Evolutionary conservation across 2,113 vertebrate species (phyloP), one percentile per base, ranked within the genome.

Genomic region (Eidolon helvum): DNA sequence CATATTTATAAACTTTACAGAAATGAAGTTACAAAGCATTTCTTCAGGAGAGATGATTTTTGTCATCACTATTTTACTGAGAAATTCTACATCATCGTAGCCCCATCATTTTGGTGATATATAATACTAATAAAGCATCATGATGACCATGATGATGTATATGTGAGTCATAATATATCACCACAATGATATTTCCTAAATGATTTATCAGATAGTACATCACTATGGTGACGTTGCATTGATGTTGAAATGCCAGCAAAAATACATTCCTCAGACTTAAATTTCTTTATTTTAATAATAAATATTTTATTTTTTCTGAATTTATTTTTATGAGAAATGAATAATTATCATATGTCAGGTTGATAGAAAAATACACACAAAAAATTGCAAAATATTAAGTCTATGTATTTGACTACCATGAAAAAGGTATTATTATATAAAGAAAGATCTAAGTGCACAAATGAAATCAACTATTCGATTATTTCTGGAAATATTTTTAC

Each of bases 71-170:
- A 55, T 93, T 95, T 96, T 94, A 95, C 86, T 5, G 35, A 89
- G 79, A 91, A 97, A 68, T 93, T 95, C 91, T 92, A 87, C 72
- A 95, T 97, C 97, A 95, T 82, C 48, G 91, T 80, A 96, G 38
- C 18, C 57, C 26, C 59, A 95, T 83, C 85, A 95, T 90, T 97
- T 93, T 43, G n/a, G 61, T 97, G 96, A 97, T 95, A 57, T 95
- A 97, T 77, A 30, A 66, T n/a, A 57, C 90, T 97, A 98, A 98
- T 98, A 98, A 98, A 98, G 33, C 71, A 98, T 87, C 53, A 35
- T 88, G 88, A 88, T 92, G 95, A 92, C 91, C 85, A 53, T 53
- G 43, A 84, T 94, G 95, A 98, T 96, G 57, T 97, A 94, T 96
- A 92, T 97, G 96, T 80, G 75, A 96, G 87, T 92, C 96, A 95